phyloP scores from a whole-genome alignment of 2,113 vertebrate genomes.

The Tympanuchus pallidicinctus region DNA sequence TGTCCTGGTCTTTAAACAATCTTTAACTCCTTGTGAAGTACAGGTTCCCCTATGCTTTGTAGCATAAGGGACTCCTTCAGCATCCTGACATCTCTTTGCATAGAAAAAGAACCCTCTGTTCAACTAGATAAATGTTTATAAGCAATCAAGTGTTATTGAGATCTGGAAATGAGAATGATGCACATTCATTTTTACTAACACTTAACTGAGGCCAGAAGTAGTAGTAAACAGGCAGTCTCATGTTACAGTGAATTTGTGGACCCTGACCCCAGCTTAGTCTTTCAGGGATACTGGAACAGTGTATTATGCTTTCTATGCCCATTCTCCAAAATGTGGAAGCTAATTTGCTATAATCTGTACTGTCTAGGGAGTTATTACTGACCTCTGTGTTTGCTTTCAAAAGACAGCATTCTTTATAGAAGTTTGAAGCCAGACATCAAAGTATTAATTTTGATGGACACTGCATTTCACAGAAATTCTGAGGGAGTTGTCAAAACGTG shows the following conservation, averaged over 20 bases:
- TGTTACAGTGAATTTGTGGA: not conserved
- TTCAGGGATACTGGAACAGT: not conserved
- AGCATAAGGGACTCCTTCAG: not conserved
- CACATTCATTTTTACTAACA: not conserved
- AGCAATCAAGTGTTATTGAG: not conserved
- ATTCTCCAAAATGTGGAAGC: not conserved
- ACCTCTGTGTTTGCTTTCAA: conserved; percentile 28
- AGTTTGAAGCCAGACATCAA: conserved; percentile 57
- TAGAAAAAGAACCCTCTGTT: not conserved
- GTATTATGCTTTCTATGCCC: not conserved
- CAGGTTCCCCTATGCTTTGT: not conserved
- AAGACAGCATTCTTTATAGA: not conserved
- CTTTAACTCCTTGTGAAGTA: conserved; percentile 42
- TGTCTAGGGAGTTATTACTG: conserved; percentile 9
- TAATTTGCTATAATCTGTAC: conserved; percentile 8
- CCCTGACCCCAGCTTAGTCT: not conserved
- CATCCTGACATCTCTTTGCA: not conserved
- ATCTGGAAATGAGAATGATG: not conserved
- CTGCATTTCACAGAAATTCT: conserved; percentile 44
- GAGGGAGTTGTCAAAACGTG: conserved; percentile 61
- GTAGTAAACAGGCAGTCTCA: not conserved
- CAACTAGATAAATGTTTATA: not conserved
- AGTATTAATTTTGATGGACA: conserved; percentile 58
- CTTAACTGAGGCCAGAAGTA: not conserved
- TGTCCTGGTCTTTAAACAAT: conserved; percentile 64